A percentile compares a stretch with the other conserved stretches of the same genome.
Evolutionary conservation across 2,888 invertebrate species (phyloP).

Genomic region (Habrosyne pyritoides): DNA sequence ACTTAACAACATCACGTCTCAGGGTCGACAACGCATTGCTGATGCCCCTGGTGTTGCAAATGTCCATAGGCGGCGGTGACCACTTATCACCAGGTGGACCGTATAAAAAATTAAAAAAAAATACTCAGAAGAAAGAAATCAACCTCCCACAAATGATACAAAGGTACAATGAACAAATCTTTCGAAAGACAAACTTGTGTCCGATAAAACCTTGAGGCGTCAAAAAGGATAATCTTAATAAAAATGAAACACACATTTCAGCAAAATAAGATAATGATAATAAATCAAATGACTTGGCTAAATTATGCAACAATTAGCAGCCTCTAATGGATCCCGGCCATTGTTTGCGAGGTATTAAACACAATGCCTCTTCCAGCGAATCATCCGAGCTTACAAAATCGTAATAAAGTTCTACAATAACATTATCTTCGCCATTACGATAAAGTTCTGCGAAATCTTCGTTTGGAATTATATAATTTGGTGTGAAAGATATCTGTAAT

Average conservation of each 20-base stretch:
- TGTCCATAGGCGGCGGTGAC: too few relatives aligned
- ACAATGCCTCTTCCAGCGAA: not conserved
- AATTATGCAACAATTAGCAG: constrained; percentile 7
- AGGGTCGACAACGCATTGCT: too few relatives aligned
- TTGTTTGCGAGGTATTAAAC: constrained; percentile 13
- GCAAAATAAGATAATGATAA: not conserved
- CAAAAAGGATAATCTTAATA: not conserved
- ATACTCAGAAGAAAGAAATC: too few relatives aligned
- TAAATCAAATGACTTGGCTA: constrained; percentile 5
- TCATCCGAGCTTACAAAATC: constrained; percentile 3
- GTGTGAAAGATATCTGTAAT: not conserved
- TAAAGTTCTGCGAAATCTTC: not conserved
- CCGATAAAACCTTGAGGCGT: not conserved
- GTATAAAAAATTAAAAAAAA: too few relatives aligned
- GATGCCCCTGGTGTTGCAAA: too few relatives aligned
- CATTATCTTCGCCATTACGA: not conserved
- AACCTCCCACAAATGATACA: not conserved
- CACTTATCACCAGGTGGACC: too few relatives aligned
- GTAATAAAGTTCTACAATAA: not conserved
- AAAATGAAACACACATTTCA: not conserved
- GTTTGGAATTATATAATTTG: not conserved
- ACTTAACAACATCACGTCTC: too few relatives aligned
- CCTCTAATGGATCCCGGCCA: constrained; percentile 18
- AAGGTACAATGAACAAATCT: not conserved
- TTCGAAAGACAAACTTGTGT: not conserved